Percentiles rank a stretch among this genome's conserved stretches.
Conservation (phyloP, 2,113 vertebrate species). For the Pelmatolapia mariae region DNA sequence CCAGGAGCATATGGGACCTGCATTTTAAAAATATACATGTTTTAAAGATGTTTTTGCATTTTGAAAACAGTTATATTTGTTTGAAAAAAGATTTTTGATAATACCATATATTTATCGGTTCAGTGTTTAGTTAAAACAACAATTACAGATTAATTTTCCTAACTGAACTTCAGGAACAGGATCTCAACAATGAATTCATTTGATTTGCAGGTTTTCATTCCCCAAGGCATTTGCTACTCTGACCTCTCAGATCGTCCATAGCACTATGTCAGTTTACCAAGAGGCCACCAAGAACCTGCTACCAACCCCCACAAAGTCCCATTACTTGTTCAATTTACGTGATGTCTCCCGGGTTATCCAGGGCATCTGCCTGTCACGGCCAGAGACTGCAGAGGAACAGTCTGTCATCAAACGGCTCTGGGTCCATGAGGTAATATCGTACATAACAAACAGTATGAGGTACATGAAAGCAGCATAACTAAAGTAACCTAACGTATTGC, state of each 20-base stretch:
- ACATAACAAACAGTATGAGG: neutral
- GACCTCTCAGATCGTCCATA: constrained; percentile 75
- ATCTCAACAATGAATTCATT: neutral
- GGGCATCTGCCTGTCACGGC: constrained; percentile 84
- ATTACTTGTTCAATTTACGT: constrained; percentile 89
- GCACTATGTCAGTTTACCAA: constrained; percentile 81
- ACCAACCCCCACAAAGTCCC: constrained; percentile 87
- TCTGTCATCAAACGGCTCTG: constrained; percentile 83
- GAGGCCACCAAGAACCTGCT: constrained; percentile 86
- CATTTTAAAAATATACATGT: neutral
- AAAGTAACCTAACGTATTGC: neutral
- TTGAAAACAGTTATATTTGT: neutral
- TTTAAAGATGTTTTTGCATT: neutral
- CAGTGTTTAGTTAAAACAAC: neutral
- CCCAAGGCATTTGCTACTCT: constrained; percentile 72
- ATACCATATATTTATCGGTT: neutral
- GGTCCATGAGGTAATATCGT: constrained; percentile 84
- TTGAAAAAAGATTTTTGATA: neutral
- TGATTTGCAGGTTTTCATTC: constrained; percentile 76
- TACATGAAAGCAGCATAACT: neutral
- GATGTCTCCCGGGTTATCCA: constrained; percentile 90
- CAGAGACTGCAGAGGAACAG: constrained; percentile 76
- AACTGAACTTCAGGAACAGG: neutral
- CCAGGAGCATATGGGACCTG: neutral
- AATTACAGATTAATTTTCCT: neutral